Evolutionary conservation across 2,113 vertebrate species (phyloP), one percentile per base, ranked within the genome.

Genomic region (Ceyx cyanopectus): DNA sequence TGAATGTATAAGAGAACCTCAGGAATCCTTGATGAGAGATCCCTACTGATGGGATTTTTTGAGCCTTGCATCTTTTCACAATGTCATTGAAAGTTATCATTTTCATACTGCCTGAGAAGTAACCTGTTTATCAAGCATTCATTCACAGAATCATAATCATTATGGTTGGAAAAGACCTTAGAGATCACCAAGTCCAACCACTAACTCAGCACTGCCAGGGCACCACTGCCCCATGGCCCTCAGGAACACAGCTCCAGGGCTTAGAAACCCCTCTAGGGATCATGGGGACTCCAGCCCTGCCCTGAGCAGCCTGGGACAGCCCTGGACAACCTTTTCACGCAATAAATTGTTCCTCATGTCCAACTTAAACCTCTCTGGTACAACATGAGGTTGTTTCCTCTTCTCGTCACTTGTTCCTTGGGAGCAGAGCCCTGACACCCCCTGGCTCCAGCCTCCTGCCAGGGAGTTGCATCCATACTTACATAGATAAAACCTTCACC

Each of bases 401-500:
- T 56, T 20, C 17, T 20, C 29, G 9, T 56, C 15, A 12, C 54
- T 30, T n/a, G 29, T 30, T 12, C 54, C 54, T n/a, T 56, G 54
- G 17, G 29, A 56, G 54, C 29, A 30, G 29, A 30, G 54, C 11
- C 54, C 54, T 37, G 19, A n/a, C 29, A 9, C 29, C 54, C 30
- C 17, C 54, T 56, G 9, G 9, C 29, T 56, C 29, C 17, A n/a
- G 12, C 17, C 54, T 56, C 54, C 17, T 56, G 19, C 12, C 54
- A n/a, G 54, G 54, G 29, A 56, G 54, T 56, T 56, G 29, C 12
- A 20, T n/a, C 20, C 32, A 76, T 92, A 99, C 99, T 99, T 97
- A 99, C 99, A 99, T 99, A 68, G 99, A 99, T 86, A 99, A 97
- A 92, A 99, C 98, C 95, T 99, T 99, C 97, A 99, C 98, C 8